Evolutionary conservation across 2,888 invertebrate genomes (phyloP), one percentile per base, ranked within the genome.

Genomic region (Dimorphilus gyrociliatus): DNA sequence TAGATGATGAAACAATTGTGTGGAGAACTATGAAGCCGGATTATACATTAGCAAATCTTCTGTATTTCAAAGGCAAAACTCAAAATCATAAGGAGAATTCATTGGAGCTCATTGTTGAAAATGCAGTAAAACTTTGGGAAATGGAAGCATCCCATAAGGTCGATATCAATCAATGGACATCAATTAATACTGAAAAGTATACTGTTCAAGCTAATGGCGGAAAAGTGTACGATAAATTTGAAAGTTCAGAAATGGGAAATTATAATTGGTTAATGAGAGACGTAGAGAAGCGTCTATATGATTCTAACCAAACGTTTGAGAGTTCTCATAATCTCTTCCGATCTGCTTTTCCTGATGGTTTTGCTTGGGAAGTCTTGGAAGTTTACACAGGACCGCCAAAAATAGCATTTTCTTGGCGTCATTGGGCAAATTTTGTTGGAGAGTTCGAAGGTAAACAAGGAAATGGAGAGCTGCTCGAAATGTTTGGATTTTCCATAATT

Each of bases 61-160:
- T n/a, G n/a, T 57, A 47, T 36, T 23, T 50, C 25, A 33, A 38
- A 25, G 51, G 44, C 28, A 44, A 39, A 30, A 40, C 36, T 3
- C 40, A 26, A 18, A 29, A 32, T 12, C 56, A 55, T 30, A 15
- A 26, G 16, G 37, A 33, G 2, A 53, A 44, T 2, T 55, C 53
- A 2, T 32, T 56, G 25, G 56, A 53, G 33, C 48, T 50, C 32
- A 23, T 47, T 4, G 52, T 58, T 3, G 55, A 55, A 32, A 51
- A 55, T 33, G 32, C 57, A 14, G 48, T 58, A 2, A 58, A 58
- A 40, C 52, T 53, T 7, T 58, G 57, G 57, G 57, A 58, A 37
- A 49, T 53, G 50, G 58, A 58, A 35, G 40, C 44, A 6, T 39
- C 48, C 1, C 54, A 58, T 33, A 56, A 55, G 37, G 21, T 30